Conservation (phyloP, 1,140 invertebrate genomes). For the Drosophila gunungcola region DNA sequence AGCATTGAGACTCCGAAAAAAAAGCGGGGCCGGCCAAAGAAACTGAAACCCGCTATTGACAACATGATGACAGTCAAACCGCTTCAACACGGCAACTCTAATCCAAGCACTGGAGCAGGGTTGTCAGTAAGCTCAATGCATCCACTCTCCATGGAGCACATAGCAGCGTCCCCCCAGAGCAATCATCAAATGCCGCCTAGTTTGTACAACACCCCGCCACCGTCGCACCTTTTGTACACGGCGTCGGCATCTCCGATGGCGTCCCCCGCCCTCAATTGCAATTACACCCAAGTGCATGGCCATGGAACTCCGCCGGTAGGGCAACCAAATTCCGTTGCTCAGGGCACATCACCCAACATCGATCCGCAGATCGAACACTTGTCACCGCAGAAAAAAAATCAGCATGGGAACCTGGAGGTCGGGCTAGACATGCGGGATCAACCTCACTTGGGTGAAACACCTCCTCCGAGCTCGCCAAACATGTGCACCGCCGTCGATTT, state of each 20-base stretch:
- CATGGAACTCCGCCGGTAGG: slow-evolving; percentile 51
- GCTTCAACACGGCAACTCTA: slow-evolving; percentile 21
- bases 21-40: slow-evolving; percentile 93
- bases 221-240: slow-evolving; percentile 66
- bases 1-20: slow-evolving; percentile 85
- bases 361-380: slow-evolving; percentile 33
- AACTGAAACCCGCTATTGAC: slow-evolving; percentile 87
- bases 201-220: slow-evolving; percentile 66
- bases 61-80: slow-evolving; percentile 36
- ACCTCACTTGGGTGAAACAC: slow-evolving; percentile 67
- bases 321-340: slow-evolving; percentile 14
- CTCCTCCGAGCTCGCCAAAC: slow-evolving; percentile 74
- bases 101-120: slow-evolving; percentile 16
- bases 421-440: slow-evolving; percentile 41
- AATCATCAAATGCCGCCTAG: slow-evolving; percentile 67
- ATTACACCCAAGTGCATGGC: slow-evolving; percentile 52
- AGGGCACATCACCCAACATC: slow-evolving; percentile 26
- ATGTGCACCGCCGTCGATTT: slow-evolving; percentile 71
- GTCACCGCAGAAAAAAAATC: slow-evolving; percentile 13
- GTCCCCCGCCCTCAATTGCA: slow-evolving; percentile 71
- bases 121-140: slow-evolving; percentile 24
- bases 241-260: slow-evolving; percentile 75
- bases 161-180: slow-evolving; percentile 57
- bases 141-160: slow-evolving; percentile 53
- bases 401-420: slow-evolving; percentile 1